phyloP scores from a whole-genome alignment of 1,140 invertebrate genomes.

The Scaptomyza montana region DNA sequence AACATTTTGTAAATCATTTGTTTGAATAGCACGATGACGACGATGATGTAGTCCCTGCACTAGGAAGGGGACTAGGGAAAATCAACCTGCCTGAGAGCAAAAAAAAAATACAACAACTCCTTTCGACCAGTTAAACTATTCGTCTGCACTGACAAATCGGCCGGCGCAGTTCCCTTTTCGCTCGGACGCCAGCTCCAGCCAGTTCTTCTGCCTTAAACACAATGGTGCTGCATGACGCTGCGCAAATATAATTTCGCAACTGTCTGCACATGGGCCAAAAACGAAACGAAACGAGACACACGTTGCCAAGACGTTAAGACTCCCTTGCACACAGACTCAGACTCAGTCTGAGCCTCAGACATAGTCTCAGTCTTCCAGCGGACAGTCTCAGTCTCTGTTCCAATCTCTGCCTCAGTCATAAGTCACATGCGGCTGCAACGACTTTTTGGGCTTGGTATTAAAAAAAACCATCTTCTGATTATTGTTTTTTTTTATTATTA shows the following conservation, averaged over 20 bases:
- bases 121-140: slow-evolving; percentile 71
- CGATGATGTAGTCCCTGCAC: slow-evolving; percentile 52
- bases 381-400: slow-evolving; percentile 1
- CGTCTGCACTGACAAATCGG: slow-evolving; percentile 78
- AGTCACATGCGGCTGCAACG: slow-evolving; percentile 57
- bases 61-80: slow-evolving; percentile 31
- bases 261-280: slow-evolving; percentile 74
- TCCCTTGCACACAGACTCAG: not conserved
- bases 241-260: slow-evolving; percentile 82
- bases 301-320: slow-evolving; percentile 4
- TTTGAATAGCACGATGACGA: slow-evolving; percentile 83
- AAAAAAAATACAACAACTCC: slow-evolving; percentile 2
- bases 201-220: slow-evolving; percentile 38
- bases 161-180: slow-evolving; percentile 31
- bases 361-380: slow-evolving; percentile 5
- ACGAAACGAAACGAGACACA: slow-evolving; percentile 43
- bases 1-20: slow-evolving; percentile 83
- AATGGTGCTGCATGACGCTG: slow-evolving; percentile 73
- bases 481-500: slow-evolving; percentile 67
- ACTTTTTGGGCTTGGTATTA: slow-evolving; percentile 35
- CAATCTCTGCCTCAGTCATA: slow-evolving; percentile 40
- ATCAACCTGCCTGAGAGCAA: slow-evolving; percentile 15
- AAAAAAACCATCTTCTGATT: slow-evolving; percentile 1
- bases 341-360: slow-evolving; percentile 1
- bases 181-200: slow-evolving; percentile 25